Evolutionary conservation across 2,888 invertebrate species (phyloP), one percentile per base, ranked within the genome.

Genomic region (Rotaria sp.): DNA sequence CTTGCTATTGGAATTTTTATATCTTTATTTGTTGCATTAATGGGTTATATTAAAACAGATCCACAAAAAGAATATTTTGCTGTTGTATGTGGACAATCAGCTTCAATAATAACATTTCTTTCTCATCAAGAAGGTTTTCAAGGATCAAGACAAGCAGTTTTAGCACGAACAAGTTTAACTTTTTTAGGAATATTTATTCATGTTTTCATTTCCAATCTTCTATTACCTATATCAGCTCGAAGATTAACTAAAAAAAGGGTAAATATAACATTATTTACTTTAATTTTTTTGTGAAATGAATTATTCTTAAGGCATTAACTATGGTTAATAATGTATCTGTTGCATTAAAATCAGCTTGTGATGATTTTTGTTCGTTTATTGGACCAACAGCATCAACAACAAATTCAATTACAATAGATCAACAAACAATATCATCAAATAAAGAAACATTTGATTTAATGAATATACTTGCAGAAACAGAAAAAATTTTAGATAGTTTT

Each of bases 121-220:
- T 80, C 80, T 1, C 26, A 41, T 80, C 41, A 80, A 45, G 45
- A 80, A 41, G 80, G 80, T 11, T 24, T 41, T 13, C 5, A 41
- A 45, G 26, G 18, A 4, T n/a, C 41, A 0, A 41, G n/a, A 2
- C 45, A 80, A 45, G 80, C 80, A 24, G 41, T 45, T 13, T n/a
- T 80, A 11, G 80, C 80, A 80, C 80, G 80, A 45, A 80, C 80
- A 80, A 80, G 80, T 80, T 41, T 80, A 41, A 80, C 80, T 2
- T 80, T 80, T 80, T 45, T 80, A n/a, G 80, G 80, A 8, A 80
- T 80, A 41, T 80, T 80, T 45, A 80, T 80, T n/a, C 45, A 80
- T 80, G 45, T 80, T 10, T 26, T 80, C 4, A 45, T 80, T 45
- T 80, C 80, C 10, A 80, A 80, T 80, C 2, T 80, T n/a, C 3